Evolutionary conservation across 2,888 invertebrate species (phyloP).

Genomic region (Muscina levida): DNA sequence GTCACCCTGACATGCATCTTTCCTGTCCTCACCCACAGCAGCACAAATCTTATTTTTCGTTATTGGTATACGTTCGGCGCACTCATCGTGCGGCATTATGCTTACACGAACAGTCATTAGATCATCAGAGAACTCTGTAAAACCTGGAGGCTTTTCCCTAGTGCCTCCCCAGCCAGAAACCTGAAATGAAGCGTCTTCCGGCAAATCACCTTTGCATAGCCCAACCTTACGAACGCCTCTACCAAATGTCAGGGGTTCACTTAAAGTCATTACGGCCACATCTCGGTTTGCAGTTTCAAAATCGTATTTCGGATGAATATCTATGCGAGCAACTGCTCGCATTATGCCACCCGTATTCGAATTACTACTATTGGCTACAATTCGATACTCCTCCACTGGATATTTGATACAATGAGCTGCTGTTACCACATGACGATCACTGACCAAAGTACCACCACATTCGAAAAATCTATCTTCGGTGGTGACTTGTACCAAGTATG

Average conservation of each 20-base stretch:
- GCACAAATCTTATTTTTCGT: slow-evolving; percentile 71
- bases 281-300: slow-evolving; percentile 70
- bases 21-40: slow-evolving; percentile 69
- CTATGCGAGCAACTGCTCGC: slow-evolving; percentile 66
- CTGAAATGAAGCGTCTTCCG: slow-evolving; percentile 55
- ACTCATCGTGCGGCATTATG: slow-evolving; percentile 50
- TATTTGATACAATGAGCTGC: slow-evolving; percentile 74
- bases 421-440: slow-evolving; percentile 72
- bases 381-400: slow-evolving; percentile 22
- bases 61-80: slow-evolving; percentile 44
- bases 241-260: slow-evolving; percentile 65
- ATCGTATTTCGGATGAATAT: slow-evolving; percentile 69
- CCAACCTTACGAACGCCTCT: slow-evolving; percentile 53
- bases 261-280: slow-evolving; percentile 72
- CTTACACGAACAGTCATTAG: slow-evolving; percentile 66
- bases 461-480: slow-evolving; percentile 61
- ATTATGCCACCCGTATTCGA: slow-evolving; percentile 67
- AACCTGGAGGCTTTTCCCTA: slow-evolving; percentile 37
- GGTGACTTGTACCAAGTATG: no score
- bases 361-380: slow-evolving; percentile 67
- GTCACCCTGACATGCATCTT: slow-evolving; percentile 74
- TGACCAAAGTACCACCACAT: slow-evolving; percentile 74
- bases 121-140: slow-evolving; percentile 41
- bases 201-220: slow-evolving; percentile 55
- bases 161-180: slow-evolving; percentile 71